A percentile compares a stretch with the other conserved stretches of the same genome.
Conservation (phyloP, 2,113 vertebrate genomes). For the Microcebus lehilahytsara region DNA sequence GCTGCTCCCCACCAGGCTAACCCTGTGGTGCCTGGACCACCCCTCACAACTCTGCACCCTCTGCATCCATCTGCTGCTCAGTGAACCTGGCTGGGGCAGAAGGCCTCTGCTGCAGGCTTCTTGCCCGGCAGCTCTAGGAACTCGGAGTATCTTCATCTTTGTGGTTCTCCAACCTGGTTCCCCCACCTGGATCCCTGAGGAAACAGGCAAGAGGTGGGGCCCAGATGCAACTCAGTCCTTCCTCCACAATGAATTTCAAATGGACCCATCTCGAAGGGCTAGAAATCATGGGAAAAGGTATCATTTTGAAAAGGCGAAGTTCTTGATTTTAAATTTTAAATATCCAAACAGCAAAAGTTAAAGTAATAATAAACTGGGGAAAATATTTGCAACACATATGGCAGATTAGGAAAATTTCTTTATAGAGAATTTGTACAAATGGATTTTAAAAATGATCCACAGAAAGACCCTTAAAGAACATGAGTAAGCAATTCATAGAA, state of each 20-base stretch:
- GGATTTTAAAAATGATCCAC: neutral
- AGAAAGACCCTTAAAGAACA: neutral
- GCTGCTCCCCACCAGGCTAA: too few species aligned
- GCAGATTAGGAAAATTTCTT: constrained; percentile 9
- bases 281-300: neutral
- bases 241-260: neutral
- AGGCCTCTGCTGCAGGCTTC: neutral
- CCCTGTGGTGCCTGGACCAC: neutral
- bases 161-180: neutral
- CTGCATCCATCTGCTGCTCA: fast-evolving
- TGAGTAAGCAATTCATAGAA: neutral
- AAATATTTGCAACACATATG: neutral
- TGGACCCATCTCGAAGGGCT: neutral
- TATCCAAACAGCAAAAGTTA: neutral
- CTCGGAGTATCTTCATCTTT: neutral
- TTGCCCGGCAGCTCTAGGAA: neutral
- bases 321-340: neutral
- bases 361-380: neutral
- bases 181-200: neutral
- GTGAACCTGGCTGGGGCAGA: neutral
- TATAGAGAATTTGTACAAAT: constrained; percentile 15
- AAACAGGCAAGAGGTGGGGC: fast-evolving
- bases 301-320: neutral
- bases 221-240: neutral
- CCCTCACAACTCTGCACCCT: neutral